Percentiles rank a stretch among this genome's conserved stretches.
phyloP scores from a whole-genome alignment of 1,140 invertebrate species.

The Tetragnatha versicolor region DNA sequence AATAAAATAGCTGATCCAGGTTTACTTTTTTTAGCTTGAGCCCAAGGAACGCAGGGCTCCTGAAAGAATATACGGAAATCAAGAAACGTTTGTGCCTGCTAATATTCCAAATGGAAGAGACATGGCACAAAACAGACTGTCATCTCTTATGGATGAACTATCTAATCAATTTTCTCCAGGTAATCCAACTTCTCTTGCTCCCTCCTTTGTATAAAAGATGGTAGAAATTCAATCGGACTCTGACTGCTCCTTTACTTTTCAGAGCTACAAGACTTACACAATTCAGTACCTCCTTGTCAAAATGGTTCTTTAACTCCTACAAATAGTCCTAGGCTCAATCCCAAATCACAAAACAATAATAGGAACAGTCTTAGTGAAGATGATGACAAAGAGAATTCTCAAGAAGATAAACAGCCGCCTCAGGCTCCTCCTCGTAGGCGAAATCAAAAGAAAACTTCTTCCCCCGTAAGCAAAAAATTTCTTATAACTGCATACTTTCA shows the following conservation, averaged over 20 bases:
- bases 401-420: constrained; percentile 49
- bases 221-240: not conserved
- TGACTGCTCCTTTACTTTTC: not conserved
- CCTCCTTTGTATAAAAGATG: not conserved
- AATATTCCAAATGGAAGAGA: constrained; percentile 34
- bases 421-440: constrained; percentile 56
- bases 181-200: not conserved
- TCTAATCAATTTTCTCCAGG: constrained; percentile 49
- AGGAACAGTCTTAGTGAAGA: constrained; percentile 49
- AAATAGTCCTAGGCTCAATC: constrained; percentile 35
- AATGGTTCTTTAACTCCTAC: constrained; percentile 49
- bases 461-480: constrained; percentile 57
- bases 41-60: constrained; percentile 7
- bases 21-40: constrained; percentile 1
- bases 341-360: constrained; percentile 42
- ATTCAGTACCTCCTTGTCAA: not conserved
- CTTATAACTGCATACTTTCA: no score
- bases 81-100: constrained; percentile 13
- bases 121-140: constrained; percentile 33
- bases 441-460: constrained; percentile 54
- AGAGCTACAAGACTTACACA: constrained; percentile 37
- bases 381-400: constrained; percentile 47
- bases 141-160: constrained; percentile 46
- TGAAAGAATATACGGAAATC: constrained; percentile 25
- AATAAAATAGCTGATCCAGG: not conserved